Evolutionary conservation across 1,140 invertebrate species (phyloP), one percentile per base, ranked within the genome.

Genomic region (Ephestia elutella): DNA sequence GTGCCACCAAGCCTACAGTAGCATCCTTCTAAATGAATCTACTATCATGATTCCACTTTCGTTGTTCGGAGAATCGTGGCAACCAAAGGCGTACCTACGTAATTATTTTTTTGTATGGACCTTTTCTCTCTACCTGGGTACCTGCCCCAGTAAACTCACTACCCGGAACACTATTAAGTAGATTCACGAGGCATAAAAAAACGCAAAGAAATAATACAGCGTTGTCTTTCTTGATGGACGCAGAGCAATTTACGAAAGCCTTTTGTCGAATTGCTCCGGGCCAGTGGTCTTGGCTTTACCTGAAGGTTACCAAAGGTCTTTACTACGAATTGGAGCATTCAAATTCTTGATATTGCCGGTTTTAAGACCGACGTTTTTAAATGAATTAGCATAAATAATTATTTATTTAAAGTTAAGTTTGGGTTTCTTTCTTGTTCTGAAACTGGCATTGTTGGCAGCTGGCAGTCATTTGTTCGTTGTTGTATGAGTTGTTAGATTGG

Each of bases 121-220:
- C 60, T 66, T 64, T 75, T 68, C 62, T 69, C 67, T 81, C 70
- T 82, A 82, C 82, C 79, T 83, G 82, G 59, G 62, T 82, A 81
- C 76, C 78, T 81, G 76, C 66, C 62, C 68, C 66, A 68, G 71
- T 69, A 63, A 68, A 70, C 65, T 60, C 65, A 71, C 71, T 80
- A 75, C 74, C 74, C 75, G 72, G 77, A 82, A 85, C 72, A 67
- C 66, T 75, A 75, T 80, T 81, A 78, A 80, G 60, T 61, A 63
- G 68, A 62, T 70, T 70, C 60, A 70, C 65, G 62, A 73, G 65
- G 66, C 75, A 71, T 75, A 77, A 77, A 79, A n/a, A 78, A 70
- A 68, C 60, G 60, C 55, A 64, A 67, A 62, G 63, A 72, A 78
- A 73, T 73, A 70, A 75, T 59, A 68, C 60, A 59, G 56, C 63